phyloP scores from a whole-genome alignment of 1,140 invertebrate genomes.

The Bombyx mandarina region DNA sequence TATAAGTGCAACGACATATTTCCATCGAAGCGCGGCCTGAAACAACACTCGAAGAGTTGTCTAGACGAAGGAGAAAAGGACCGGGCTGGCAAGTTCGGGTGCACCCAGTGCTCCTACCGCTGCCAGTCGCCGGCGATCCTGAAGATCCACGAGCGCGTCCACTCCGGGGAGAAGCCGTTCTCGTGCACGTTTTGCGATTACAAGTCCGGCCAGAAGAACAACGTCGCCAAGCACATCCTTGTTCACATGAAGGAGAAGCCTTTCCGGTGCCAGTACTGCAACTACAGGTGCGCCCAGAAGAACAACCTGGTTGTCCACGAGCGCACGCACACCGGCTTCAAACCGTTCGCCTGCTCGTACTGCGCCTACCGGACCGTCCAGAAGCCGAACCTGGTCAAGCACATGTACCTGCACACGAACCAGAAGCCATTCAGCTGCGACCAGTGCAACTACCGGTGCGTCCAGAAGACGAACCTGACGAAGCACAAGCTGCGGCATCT shows the following conservation, averaged over 20 bases:
- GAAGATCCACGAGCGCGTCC: constrained; percentile 78
- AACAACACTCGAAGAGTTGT: constrained; percentile 50
- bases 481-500: constrained; percentile 66
- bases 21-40: constrained; percentile 47
- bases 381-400: constrained; percentile 74
- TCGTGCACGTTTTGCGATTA: constrained; percentile 79
- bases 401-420: constrained; percentile 76
- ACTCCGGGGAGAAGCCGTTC: constrained; percentile 74
- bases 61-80: constrained; percentile 31
- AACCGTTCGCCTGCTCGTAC: constrained; percentile 75
- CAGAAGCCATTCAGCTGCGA: constrained; percentile 77
- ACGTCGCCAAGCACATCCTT: constrained; percentile 82
- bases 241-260: constrained; percentile 84
- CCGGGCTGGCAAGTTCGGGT: constrained; percentile 54
- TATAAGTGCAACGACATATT: constrained; percentile 52
- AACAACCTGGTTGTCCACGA: constrained; percentile 72
- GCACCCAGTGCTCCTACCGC: constrained; percentile 55
- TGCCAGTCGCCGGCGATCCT: constrained; percentile 73
- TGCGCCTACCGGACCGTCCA: constrained; percentile 73
- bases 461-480: constrained; percentile 66
- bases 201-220: constrained; percentile 83
- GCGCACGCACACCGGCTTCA: constrained; percentile 74
- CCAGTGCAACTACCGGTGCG: constrained; percentile 70
- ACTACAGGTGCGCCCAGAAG: constrained; percentile 78
- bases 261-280: constrained; percentile 79